Percentiles rank a stretch among this genome's conserved stretches.
Evolutionary conservation across 2,888 invertebrate genomes (phyloP).

Genomic region (Tethea ocularis): DNA sequence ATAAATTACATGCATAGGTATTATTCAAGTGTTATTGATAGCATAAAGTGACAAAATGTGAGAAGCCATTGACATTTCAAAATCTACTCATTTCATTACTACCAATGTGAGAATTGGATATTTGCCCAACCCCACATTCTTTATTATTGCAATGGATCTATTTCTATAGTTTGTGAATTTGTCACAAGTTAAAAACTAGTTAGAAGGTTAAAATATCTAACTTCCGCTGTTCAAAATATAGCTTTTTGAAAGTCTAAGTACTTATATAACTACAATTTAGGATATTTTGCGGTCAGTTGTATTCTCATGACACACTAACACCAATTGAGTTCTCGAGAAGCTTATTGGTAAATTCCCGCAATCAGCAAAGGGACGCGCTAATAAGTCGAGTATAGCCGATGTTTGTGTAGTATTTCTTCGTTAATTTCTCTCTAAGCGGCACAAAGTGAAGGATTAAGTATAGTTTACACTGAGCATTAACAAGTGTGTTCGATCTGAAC

Average conservation of each 20-base stretch:
- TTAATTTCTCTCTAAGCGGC: constrained; percentile 73
- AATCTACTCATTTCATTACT: constrained; percentile 43
- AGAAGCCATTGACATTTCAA: constrained; percentile 52
- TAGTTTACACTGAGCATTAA: constrained; percentile 68
- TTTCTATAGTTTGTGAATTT: constrained; percentile 8
- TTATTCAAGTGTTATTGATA: constrained; percentile 3
- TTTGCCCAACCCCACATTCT: constrained; percentile 30
- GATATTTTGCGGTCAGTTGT: constrained; percentile 2
- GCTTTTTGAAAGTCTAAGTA: not conserved
- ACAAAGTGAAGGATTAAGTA: constrained; percentile 79
- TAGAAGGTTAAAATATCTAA: not conserved
- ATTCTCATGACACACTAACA: constrained; percentile 60
- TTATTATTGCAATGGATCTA: constrained; percentile 19
- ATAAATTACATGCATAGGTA: not conserved
- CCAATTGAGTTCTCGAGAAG: constrained; percentile 39
- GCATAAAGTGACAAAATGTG: constrained; percentile 34
- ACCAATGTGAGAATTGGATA: constrained; percentile 22
- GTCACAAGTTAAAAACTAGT: constrained; percentile 4
- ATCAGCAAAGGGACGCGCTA: constrained; percentile 57
- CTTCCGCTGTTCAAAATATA: not conserved
- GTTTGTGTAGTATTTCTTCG: constrained; percentile 67
- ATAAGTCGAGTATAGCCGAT: constrained; percentile 53
- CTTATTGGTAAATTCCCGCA: constrained; percentile 48
- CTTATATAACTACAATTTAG: no score
- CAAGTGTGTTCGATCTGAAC: constrained; percentile 66